Evolutionary conservation across 2,888 invertebrate species (phyloP).

Genomic region (Lapara coniferarum): DNA sequence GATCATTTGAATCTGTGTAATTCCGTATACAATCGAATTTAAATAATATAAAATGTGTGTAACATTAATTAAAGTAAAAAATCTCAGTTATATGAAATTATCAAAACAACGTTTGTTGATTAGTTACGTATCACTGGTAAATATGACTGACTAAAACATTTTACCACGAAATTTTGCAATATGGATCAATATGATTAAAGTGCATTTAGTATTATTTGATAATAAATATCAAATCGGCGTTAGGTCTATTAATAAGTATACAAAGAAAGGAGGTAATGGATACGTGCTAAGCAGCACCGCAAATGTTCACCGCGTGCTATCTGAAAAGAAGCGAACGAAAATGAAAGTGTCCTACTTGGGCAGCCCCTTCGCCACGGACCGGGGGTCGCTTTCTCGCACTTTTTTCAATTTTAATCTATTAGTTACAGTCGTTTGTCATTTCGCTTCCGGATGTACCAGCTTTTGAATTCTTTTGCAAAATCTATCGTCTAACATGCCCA

Average conservation of each 20-base stretch:
- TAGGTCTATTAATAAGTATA: constrained; percentile 58
- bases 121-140: no score
- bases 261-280: constrained; percentile 71
- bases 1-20: no score
- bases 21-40: no score
- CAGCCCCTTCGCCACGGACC: constrained; percentile 55
- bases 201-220: constrained; percentile 32
- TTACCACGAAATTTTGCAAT: no score
- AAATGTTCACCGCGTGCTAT: constrained; percentile 73
- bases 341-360: constrained; percentile 80
- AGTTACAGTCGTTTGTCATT: constrained; percentile 62
- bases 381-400: constrained; percentile 70
- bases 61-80: no score
- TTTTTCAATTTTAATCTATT: constrained; percentile 74
- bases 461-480: constrained; percentile 15
- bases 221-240: constrained; percentile 44
- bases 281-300: constrained; percentile 70
- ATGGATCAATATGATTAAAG: no score
- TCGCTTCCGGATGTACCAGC: constrained; percentile 53
- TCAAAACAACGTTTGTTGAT: no score
- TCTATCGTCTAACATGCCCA: background rate
- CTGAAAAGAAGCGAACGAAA: constrained; percentile 83
- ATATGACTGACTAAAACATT: no score
- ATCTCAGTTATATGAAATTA: no score
- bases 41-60: no score